Conservation (phyloP, 1,140 invertebrate genomes). For the Hylaeus anthracinus region DNA sequence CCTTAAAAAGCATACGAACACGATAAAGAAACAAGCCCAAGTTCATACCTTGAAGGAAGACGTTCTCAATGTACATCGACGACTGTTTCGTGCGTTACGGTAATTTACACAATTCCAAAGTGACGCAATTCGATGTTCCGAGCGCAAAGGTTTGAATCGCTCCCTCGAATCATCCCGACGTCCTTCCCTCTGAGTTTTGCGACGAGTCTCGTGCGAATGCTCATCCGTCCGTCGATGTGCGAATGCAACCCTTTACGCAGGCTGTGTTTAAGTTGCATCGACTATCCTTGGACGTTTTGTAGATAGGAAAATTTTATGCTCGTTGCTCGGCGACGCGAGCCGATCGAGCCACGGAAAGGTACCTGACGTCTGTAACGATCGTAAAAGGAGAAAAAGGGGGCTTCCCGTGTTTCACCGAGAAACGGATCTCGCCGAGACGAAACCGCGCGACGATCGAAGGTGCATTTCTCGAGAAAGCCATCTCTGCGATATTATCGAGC, state of each 20-base stretch:
- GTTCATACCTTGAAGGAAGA: no score
- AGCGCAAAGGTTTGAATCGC: background rate
- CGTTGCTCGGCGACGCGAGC: background rate
- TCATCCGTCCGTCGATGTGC: conserved; percentile 4
- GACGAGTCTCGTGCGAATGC: background rate
- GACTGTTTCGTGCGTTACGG: no score
- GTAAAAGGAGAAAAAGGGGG: background rate
- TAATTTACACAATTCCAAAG: no score
- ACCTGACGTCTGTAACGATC: background rate
- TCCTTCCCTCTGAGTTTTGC: background rate
- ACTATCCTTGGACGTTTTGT: conserved; percentile 1
- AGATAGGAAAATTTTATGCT: background rate
- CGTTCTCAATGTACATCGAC: no score
- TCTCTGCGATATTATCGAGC: no score
- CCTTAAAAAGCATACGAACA: no score
- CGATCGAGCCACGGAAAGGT: background rate
- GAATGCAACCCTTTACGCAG: conserved; percentile 38
- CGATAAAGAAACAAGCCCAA: no score
- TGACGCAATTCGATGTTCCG: no score
- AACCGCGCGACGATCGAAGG: background rate
- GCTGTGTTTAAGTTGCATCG: conserved; percentile 28
- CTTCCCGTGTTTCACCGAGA: background rate
- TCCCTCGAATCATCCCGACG: background rate
- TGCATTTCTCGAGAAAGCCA: background rate
- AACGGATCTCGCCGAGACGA: background rate